Base-by-base conservation (phyloP, 2,888 invertebrate genomes). In the Laspeyria flexula region DNA sequence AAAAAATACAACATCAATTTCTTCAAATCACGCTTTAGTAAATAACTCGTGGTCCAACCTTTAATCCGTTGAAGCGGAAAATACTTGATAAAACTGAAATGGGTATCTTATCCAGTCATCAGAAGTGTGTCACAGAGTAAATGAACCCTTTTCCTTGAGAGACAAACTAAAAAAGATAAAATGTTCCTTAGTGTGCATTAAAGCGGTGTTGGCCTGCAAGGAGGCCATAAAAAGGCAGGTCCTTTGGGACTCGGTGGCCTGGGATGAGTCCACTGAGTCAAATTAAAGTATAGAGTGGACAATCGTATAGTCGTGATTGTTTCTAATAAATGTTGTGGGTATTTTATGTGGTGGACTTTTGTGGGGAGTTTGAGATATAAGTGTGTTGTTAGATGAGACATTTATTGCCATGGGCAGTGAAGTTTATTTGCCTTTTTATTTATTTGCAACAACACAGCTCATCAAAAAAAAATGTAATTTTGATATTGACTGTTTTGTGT, bases 161-260 rank as follows among this genome's bases (percentile, higher is more conserved):
- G 83, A 86, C 85, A 87, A 87, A 89, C 86, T 87, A 86, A 84
- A 84, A 88, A 85, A 90, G 89, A 90, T 90, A 91, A 91, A 91
- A 90, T 84, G 85, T 82, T 85, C 84, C 81, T 86, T 83, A 87
- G 83, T 83, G 82, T 81, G 88, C 89, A 90, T 90, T 90, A 90
- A 86, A 88, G 88, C 77, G 80, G 73, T 79, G 84, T 82, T 79
- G 75, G 80, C 81, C 81, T 82, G 81, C 76, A 82, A 81, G 77
- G 79, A 83, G 79, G 81, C 86, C 81, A 75, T 88, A 88, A 89
- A 90, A 87, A 86, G 85, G 79, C 83, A 72, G 78, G 78, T 65
- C 74, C 69, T 73, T 73, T 68, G 61, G 55, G 62, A 67, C 82
- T 66, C 50, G 39, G 86, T 82, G 89, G 86, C 80, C 69, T 48